A percentile compares a stretch with the other conserved stretches of the same genome.
Conservation (phyloP, 2,797 vertebrate genomes). For the Lacerta bilineata region DNA sequence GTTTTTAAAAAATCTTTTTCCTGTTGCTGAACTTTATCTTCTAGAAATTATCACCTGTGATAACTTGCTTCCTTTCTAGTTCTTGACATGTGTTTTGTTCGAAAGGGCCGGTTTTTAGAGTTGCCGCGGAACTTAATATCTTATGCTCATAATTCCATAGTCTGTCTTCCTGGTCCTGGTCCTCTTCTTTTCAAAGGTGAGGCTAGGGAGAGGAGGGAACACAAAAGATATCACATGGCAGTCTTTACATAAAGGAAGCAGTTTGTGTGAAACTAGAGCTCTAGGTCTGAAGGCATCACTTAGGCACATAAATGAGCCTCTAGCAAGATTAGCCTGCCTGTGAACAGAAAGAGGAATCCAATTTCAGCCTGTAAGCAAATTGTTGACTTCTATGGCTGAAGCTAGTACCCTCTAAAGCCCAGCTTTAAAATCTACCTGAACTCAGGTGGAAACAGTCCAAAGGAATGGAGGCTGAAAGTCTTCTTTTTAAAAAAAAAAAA, state of each 20-base stretch:
- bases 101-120: constrained; percentile 47
- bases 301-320: constrained; percentile 27
- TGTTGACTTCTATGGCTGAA: constrained; percentile 53
- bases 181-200: constrained; percentile 49
- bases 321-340: constrained; percentile 41
- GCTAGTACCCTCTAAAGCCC: neutral
- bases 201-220: neutral
- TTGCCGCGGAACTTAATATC: constrained; percentile 43
- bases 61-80: neutral
- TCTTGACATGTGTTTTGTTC: constrained; percentile 18
- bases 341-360: constrained; percentile 53
- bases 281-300: constrained; percentile 32
- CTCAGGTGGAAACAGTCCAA: neutral
- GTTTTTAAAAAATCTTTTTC: constrained; percentile 50
- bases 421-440: rapidly evolving
- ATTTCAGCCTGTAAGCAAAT: constrained; percentile 63
- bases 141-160: neutral
- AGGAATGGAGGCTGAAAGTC: neutral
- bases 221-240: constrained; percentile 47
- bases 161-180: constrained; percentile 25
- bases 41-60: constrained; percentile 38
- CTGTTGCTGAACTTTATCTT: constrained; percentile 50
- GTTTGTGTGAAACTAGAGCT: constrained; percentile 33
- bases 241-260: constrained; percentile 41
- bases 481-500: neutral